Evolutionary conservation across 2,797 vertebrate species (phyloP).

Genomic region (Scolopax rusticola): DNA sequence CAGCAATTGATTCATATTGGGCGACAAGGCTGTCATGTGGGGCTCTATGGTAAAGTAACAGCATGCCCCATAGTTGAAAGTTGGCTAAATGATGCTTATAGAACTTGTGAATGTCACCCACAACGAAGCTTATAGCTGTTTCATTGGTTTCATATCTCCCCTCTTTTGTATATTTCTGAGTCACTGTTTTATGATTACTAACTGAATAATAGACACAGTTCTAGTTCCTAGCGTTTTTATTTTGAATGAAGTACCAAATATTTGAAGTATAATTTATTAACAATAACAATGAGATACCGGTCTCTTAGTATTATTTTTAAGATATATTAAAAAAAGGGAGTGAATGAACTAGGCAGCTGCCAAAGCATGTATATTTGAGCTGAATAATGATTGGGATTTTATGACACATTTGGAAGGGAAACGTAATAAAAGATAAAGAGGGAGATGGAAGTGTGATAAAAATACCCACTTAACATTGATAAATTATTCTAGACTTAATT

Average conservation of each 20-base stretch:
- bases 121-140: background rate
- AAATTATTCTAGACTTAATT: background rate
- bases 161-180: background rate
- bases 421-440: background rate
- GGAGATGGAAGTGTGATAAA: background rate
- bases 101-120: background rate
- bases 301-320: background rate
- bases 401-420: background rate
- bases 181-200: background rate
- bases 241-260: background rate
- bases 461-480: background rate
- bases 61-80: background rate
- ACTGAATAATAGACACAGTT: background rate
- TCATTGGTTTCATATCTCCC: background rate
- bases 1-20: background rate
- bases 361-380: background rate
- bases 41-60: background rate
- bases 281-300: background rate
- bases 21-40: background rate
- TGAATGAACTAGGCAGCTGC: background rate
- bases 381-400: conserved; percentile 6
- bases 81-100: background rate
- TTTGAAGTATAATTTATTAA: background rate
- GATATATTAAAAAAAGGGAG: background rate
- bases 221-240: background rate